A percentile compares a stretch with the other conserved stretches of the same genome.
Evolutionary conservation across 2,888 invertebrate species (phyloP).

Genomic region (Sminthurinus aureus): DNA sequence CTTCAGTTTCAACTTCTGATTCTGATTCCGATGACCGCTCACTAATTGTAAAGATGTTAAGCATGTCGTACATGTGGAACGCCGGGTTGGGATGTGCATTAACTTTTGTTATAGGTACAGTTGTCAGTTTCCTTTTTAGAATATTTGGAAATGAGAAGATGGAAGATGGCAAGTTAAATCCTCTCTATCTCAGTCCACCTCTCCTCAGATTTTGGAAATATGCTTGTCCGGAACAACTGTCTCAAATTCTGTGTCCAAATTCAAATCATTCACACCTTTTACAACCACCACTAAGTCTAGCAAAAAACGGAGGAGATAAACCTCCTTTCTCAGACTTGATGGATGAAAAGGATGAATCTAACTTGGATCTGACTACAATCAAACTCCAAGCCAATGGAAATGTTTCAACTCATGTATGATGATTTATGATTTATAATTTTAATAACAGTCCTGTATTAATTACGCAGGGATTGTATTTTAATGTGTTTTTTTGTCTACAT

Average conservation of each 20-base stretch:
- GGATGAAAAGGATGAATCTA: too few relatives aligned
- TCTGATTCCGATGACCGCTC: constrained; percentile 14
- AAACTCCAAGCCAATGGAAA: too few relatives aligned
- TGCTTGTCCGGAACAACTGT: background rate
- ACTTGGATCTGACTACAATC: too few relatives aligned
- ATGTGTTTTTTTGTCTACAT: too few relatives aligned
- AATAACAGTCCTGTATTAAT: too few relatives aligned
- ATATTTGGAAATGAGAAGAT: background rate
- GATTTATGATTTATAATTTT: too few relatives aligned
- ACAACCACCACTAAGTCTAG: too few relatives aligned
- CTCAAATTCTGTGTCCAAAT: background rate
- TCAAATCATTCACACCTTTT: too few relatives aligned
- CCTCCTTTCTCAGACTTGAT: too few relatives aligned
- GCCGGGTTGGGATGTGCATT: constrained; percentile 60
- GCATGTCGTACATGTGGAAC: constrained; percentile 63
- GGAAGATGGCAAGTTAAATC: background rate
- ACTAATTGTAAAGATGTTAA: constrained; percentile 39
- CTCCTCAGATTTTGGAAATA: background rate
- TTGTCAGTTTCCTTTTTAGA: constrained; percentile 35
- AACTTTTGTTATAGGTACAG: constrained; percentile 60
- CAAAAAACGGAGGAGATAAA: too few relatives aligned
- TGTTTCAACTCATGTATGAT: too few relatives aligned
- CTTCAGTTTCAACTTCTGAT: background rate
- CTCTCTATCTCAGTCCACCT: background rate
- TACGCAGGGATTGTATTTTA: too few relatives aligned